Evolutionary conservation across 2,888 invertebrate genomes (phyloP), one percentile per base, ranked within the genome.

Genomic region (Acheta domesticus): DNA sequence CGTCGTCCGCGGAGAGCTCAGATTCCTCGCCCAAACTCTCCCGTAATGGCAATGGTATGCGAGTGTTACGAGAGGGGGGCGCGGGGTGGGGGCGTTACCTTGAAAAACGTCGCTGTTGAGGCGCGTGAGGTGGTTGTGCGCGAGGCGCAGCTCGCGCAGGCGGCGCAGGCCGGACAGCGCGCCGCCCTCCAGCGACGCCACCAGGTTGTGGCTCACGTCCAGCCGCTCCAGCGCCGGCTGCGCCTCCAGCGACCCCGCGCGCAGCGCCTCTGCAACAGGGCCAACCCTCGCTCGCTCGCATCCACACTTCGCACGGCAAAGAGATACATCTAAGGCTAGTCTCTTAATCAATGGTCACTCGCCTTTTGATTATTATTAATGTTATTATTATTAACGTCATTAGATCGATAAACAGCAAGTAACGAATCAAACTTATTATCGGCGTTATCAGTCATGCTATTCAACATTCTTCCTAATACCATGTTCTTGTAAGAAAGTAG

Each of bases 21-120:
- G 23, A 36, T 3, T 5, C 36, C 36, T 36, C 3, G 36, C 36
- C 5, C 36, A 36, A 36, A 3, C 5, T 36, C 5, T 36, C 0
- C 5, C 0, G 36, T 36, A 36, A 36, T 2, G 36, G 36, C 36
- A 5, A 4, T 5, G 2, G 5, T 36, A 5, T 36, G 3, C 5
- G 36, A 36, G 36, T 4, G 36, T 5, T 1, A 23, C 1, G 23
- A 23, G 23, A 2, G 23, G 23, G 23, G 23, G 2, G 23, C 23
- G 23, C 5, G 36, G 5, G 36, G 36, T 2, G 2, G 36, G 36
- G 5, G 36, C 36, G 81, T 83, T 85, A 87, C 89, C 91, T 86
- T 92, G 91, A 84, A 96, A 95, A 79, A 94, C 93, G 85, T 95
- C 94, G 86, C 95, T 95, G 86, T 96, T 95, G 84, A 96, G 91